These are phyloP conservation scores for Distichodus sexfasciatus DNA, from an alignment of 2,797 vertebrate species.

Conservation along the genomic window DNA sequence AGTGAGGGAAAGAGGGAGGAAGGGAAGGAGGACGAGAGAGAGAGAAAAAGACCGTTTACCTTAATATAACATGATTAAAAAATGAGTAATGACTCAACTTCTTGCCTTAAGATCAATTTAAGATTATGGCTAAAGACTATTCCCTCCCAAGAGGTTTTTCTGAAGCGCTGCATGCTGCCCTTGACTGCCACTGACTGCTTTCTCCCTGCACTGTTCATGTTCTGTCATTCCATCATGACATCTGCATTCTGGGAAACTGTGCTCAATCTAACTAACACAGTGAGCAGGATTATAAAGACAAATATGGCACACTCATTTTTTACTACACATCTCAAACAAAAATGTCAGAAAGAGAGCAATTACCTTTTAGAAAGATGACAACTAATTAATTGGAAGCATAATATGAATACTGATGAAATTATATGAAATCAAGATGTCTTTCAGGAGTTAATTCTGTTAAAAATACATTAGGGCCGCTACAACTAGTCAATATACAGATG, in stretches of 20 bases:
- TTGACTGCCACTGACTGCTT: conserved; percentile 22
- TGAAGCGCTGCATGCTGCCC: conserved; percentile 9
- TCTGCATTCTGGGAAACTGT: not conserved
- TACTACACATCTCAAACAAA: not conserved
- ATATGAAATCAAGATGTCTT: not conserved
- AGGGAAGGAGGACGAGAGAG: not conserved
- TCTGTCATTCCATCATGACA: not conserved
- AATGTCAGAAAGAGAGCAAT: not conserved
- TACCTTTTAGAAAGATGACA: not conserved
- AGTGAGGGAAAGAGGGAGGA: not conserved
- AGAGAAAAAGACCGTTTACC: not conserved
- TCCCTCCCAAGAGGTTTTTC: not conserved
- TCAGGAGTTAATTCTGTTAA: not conserved
- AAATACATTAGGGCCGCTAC: no score
- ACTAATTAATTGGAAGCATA: not conserved
- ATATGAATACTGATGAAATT: not conserved
- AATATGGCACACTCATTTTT: not conserved
- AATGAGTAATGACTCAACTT: not conserved
- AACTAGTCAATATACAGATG: no score
- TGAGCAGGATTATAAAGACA: not conserved
- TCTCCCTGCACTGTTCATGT: conserved; percentile 1
- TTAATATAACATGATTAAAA: not conserved
- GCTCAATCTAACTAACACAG: not conserved
- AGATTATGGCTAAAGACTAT: conserved; percentile 1
- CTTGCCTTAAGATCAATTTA: conserved; percentile 10